phyloP scores from a whole-genome alignment of 2,888 invertebrate species.

The Xylocampa areola region DNA sequence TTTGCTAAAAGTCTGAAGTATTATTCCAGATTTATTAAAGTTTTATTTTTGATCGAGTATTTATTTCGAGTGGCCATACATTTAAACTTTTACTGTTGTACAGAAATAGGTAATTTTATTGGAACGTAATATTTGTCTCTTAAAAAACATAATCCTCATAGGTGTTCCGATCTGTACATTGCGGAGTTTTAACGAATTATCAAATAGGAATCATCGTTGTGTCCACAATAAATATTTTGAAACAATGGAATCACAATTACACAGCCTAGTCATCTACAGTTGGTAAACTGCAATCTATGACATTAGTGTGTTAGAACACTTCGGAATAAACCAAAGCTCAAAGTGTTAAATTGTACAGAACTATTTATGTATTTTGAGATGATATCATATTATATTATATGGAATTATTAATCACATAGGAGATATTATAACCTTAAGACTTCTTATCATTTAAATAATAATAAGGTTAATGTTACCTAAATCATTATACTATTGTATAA shows the following conservation, averaged over 20 bases:
- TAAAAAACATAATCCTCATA: conserved; percentile 17
- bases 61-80: conserved; percentile 60
- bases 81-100: conserved; percentile 56
- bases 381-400: conserved; percentile 14
- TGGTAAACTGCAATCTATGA: conserved; percentile 19
- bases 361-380: conserved; percentile 42
- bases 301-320: conserved; percentile 32
- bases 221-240: conserved; percentile 11
- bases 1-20: conserved; percentile 5
- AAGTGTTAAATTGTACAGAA: conserved; percentile 54
- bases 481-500: conserved; percentile 18
- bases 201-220: conserved; percentile 3
- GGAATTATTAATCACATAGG: conserved; percentile 23
- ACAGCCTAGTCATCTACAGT: conserved; percentile 54
- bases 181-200: too few relatives aligned
- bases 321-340: conserved; percentile 65
- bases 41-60: conserved; percentile 32
- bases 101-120: conserved; percentile 49
- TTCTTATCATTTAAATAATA: conserved; percentile 12
- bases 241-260: conserved; percentile 43
- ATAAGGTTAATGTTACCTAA: conserved; percentile 31
- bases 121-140: conserved; percentile 30
- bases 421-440: conserved; percentile 26
- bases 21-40: conserved; percentile 16
- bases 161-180: neutral